Conservation (phyloP, 2,888 invertebrate genomes). For the Dynastes maya region DNA sequence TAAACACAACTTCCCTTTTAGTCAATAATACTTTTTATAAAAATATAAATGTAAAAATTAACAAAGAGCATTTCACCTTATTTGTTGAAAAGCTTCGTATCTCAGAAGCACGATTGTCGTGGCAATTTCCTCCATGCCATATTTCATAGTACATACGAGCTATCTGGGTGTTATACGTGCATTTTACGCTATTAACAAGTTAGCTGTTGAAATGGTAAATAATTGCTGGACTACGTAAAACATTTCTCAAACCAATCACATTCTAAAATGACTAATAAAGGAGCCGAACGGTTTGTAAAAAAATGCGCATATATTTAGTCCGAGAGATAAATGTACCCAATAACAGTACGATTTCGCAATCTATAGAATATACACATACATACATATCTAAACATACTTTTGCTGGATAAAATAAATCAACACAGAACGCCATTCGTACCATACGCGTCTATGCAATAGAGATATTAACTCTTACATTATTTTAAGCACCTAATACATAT, state of each 20-base stretch:
- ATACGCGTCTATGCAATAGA: not conserved
- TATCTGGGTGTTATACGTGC: too few species aligned
- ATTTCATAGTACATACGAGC: too few species aligned
- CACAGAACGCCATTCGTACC: not conserved
- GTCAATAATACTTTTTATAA: too few species aligned
- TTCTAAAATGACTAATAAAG: constrained; percentile 15
- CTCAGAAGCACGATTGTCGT: too few species aligned
- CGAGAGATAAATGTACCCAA: constrained; percentile 19
- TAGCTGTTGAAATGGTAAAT: constrained; percentile 18
- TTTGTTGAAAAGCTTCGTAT: too few species aligned
- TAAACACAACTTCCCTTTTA: too few species aligned
- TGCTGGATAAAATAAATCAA: constrained; percentile 12
- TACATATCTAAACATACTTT: not conserved
- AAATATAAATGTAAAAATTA: too few species aligned
- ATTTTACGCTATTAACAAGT: constrained; percentile 5
- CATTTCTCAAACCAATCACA: constrained; percentile 23
- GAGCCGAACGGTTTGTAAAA: constrained; percentile 10
- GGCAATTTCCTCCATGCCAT: too few species aligned
- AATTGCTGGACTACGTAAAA: constrained; percentile 4
- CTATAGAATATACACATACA: constrained; percentile 1
- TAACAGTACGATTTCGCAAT: constrained; percentile 17
- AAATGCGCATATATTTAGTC: constrained; percentile 13
- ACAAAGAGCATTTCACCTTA: too few species aligned
- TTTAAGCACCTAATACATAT: constrained; percentile 8
- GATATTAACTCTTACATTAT: constrained; percentile 10